A percentile compares a stretch with the other conserved stretches of the same genome.
Conservation (phyloP, 2,113 vertebrate genomes). For the Malaclemys terrapin region DNA sequence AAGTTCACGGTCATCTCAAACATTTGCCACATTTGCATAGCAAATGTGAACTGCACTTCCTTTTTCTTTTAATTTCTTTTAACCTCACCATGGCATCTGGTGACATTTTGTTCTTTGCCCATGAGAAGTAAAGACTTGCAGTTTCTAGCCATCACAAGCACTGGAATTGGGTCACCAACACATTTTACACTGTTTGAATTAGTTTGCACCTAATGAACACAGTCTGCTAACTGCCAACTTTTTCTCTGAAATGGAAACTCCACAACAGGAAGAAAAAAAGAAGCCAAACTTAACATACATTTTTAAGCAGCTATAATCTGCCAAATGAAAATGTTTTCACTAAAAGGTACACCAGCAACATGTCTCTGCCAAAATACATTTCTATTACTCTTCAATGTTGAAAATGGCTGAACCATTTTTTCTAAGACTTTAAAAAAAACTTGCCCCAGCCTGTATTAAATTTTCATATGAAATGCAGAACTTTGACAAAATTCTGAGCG, state of each 20-base stretch:
- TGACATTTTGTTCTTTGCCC: background rate
- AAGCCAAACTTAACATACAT: background rate
- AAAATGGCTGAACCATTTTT: background rate
- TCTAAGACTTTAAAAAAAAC: background rate
- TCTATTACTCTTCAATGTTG: background rate
- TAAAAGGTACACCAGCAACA: background rate
- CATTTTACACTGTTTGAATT: background rate
- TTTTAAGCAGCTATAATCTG: background rate
- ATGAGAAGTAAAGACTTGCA: background rate
- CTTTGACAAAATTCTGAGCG: conserved; percentile 25
- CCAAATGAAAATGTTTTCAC: background rate
- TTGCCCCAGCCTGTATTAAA: background rate
- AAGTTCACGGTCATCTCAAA: background rate
- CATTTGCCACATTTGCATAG: background rate
- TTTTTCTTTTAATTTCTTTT: background rate
- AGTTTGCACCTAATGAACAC: background rate
- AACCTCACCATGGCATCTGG: background rate
- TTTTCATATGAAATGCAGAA: conserved; percentile 26
- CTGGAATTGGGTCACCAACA: background rate
- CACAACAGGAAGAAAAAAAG: background rate
- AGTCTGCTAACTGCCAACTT: background rate
- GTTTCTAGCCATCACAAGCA: background rate
- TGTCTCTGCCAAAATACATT: background rate
- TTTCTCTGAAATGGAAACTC: background rate
- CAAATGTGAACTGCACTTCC: background rate